A percentile compares a stretch with the other conserved stretches of the same genome.
These are phyloP conservation scores for Formica selysi DNA, from an alignment of 1,140 invertebrate species.

Conservation along the genomic window DNA sequence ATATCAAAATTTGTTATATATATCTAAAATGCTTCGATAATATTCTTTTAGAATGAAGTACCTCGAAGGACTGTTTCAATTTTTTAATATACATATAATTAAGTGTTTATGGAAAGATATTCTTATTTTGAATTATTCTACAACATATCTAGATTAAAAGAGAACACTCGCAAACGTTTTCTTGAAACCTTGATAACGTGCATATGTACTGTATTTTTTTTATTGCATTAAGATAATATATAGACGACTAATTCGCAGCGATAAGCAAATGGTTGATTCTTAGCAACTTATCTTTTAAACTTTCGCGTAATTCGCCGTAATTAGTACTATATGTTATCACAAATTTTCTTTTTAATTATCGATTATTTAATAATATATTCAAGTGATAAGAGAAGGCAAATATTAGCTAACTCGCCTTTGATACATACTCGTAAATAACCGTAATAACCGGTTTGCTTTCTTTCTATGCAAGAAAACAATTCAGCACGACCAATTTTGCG, in stretches of 20 bases:
- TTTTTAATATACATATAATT: neutral
- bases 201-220: neutral
- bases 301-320: neutral
- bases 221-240: neutral
- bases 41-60: neutral
- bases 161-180: neutral
- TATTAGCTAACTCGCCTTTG: constrained; percentile 8
- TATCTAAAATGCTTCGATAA: too few relatives aligned
- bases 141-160: neutral
- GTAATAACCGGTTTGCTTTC: neutral
- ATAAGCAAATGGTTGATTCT: too few relatives aligned
- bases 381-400: constrained; percentile 6
- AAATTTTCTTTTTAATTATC: neutral
- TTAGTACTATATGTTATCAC: neutral
- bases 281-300: neutral
- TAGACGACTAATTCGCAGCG: neutral
- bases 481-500: neutral
- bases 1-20: neutral
- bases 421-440: neutral
- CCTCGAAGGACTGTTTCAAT: neutral
- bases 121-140: neutral
- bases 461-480: neutral
- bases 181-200: neutral
- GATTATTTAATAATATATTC: neutral
- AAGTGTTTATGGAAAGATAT: neutral